Conservation (phyloP, 1,140 invertebrate species). For the Neuroterus valhalla region DNA sequence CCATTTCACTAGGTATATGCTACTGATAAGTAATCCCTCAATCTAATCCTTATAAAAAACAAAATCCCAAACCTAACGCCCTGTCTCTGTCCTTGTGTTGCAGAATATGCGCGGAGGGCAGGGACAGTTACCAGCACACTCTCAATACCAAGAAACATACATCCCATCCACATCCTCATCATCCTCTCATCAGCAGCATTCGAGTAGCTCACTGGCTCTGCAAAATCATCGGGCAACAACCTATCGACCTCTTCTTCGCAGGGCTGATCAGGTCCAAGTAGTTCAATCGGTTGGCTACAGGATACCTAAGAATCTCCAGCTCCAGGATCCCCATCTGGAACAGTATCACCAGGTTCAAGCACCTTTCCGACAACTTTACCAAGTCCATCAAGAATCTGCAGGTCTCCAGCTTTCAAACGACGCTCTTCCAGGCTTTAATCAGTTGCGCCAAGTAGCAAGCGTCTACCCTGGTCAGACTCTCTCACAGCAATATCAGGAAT, state of each 20-base stretch:
- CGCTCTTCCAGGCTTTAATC: constrained; percentile 27
- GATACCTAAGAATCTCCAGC: constrained; percentile 57
- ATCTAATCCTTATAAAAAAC: constrained; percentile 20
- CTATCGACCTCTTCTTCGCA: constrained; percentile 63
- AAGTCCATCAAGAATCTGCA: constrained; percentile 35
- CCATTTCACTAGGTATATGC: too few relatives aligned
- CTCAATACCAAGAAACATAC: constrained; percentile 60
- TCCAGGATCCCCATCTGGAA: constrained; percentile 51
- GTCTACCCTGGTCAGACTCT: constrained; percentile 39
- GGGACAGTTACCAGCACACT: constrained; percentile 66
- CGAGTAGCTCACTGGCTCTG: constrained; percentile 49
- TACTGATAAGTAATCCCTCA: background rate
- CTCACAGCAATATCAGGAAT: constrained; percentile 36
- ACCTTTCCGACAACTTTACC: constrained; percentile 25
- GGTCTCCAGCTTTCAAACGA: constrained; percentile 45
- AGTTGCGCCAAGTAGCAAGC: constrained; percentile 37
- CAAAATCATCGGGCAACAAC: constrained; percentile 69
- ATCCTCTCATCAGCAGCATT: constrained; percentile 48
- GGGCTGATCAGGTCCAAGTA: constrained; percentile 64
- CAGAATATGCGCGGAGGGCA: constrained; percentile 74
- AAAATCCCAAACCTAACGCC: constrained; percentile 45
- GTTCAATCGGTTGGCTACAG: constrained; percentile 66
- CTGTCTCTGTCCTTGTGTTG: constrained; percentile 75
- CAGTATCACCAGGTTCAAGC: constrained; percentile 43
- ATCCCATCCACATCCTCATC: constrained; percentile 49